Evolutionary conservation across 2,888 invertebrate genomes (phyloP).

Genomic region (Drosophila subquinaria): DNA sequence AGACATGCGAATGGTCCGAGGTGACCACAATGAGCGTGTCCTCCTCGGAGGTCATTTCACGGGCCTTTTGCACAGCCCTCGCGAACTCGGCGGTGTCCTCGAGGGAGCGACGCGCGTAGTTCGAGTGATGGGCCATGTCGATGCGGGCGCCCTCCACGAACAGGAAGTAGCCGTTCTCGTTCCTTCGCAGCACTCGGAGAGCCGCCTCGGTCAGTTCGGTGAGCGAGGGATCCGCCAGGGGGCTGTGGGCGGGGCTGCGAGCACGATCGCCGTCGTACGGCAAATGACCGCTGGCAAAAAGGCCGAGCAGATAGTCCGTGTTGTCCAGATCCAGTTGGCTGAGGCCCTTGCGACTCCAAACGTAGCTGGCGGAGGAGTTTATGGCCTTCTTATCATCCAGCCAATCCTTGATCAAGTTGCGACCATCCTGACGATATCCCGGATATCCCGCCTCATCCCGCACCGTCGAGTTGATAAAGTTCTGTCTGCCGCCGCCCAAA

Average conservation of each 20-base stretch:
- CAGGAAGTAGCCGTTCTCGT: slow-evolving; percentile 90
- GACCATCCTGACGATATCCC: slow-evolving; percentile 88
- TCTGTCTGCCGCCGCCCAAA: slow-evolving; percentile 83
- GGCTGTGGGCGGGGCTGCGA: slow-evolving; percentile 79
- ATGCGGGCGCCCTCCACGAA: slow-evolving; percentile 89
- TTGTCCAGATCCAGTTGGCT: slow-evolving; percentile 84
- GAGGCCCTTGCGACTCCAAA: slow-evolving; percentile 82
- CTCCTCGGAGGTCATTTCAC: slow-evolving; percentile 87
- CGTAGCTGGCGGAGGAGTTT: slow-evolving; percentile 83
- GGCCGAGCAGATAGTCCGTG: slow-evolving; percentile 88
- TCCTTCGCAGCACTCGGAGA: slow-evolving; percentile 88
- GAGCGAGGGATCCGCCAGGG: slow-evolving; percentile 88
- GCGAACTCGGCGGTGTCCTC: slow-evolving; percentile 93
- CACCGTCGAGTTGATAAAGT: slow-evolving; percentile 77
- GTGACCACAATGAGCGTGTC: slow-evolving; percentile 95
- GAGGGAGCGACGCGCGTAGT: slow-evolving; percentile 89
- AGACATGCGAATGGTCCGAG: slow-evolving; percentile 92
- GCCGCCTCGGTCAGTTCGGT: slow-evolving; percentile 90
- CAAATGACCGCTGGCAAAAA: slow-evolving; percentile 87
- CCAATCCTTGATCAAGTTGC: slow-evolving; percentile 91
- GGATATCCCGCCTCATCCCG: slow-evolving; percentile 87
- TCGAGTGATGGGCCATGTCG: slow-evolving; percentile 88
- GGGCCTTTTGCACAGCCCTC: slow-evolving; percentile 89
- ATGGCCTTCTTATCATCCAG: slow-evolving; percentile 77
- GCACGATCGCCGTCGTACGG: slow-evolving; percentile 88